Conservation (phyloP, 2,888 invertebrate species). For the Aricia artaxerxes region DNA sequence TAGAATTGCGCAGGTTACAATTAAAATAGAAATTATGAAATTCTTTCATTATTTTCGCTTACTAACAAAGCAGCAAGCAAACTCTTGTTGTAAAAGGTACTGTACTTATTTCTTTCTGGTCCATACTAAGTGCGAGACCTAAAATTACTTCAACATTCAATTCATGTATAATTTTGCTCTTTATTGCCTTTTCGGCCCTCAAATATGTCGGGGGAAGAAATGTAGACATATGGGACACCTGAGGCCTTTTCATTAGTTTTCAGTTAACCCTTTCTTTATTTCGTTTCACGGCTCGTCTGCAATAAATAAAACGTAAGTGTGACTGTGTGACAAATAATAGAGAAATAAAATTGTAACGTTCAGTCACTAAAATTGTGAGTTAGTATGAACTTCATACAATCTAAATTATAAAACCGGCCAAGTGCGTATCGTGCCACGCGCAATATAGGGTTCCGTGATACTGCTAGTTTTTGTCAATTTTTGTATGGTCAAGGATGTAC, state of each 20-base stretch:
- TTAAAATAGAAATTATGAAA: no score
- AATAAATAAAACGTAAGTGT: neutral
- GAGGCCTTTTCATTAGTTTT: conserved; percentile 14
- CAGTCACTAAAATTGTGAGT: no score
- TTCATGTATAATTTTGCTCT: neutral
- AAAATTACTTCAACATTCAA: neutral
- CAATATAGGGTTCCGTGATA: no score
- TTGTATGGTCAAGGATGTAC: no score
- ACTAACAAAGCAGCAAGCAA: neutral
- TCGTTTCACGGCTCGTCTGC: neutral
- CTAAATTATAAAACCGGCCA: no score
- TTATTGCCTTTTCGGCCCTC: neutral
- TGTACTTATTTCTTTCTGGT: neutral
- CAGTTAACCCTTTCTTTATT: conserved; percentile 15
- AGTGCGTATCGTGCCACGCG: no score
- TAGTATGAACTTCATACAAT: no score
- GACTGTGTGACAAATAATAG: neutral
- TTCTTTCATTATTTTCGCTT: no score
- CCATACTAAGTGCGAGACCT: neutral
- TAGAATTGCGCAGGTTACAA: no score
- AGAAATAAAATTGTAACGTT: no score
- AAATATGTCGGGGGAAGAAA: neutral
- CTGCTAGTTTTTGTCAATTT: no score
- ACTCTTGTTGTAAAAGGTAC: neutral
- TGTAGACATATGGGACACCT: neutral